Evolutionary conservation across 2,797 vertebrate species (phyloP), one percentile per base, ranked within the genome.

Genomic region (Toxotes lorentzi): DNA sequence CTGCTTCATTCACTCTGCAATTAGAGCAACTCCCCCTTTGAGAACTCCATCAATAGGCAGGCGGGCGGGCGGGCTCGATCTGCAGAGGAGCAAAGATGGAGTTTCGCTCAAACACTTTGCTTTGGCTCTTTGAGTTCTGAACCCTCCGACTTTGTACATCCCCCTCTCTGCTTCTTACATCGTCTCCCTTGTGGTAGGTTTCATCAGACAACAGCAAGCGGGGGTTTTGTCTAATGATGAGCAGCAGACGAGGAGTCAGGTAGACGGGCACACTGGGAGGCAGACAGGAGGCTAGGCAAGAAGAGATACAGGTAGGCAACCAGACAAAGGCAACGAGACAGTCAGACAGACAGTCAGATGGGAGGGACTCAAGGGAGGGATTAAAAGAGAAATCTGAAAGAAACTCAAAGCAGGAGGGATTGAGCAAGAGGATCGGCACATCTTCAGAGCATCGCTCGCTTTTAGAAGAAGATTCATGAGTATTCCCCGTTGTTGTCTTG

Each of bases 21-120:
- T 94, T 94, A 94, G 93, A 94, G 89, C 89, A 86, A 83, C 86
- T 91, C 87, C 86, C 91, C 90, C 86, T 93, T 91, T 93, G 92
- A 93, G 91, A 85, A 87, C 88, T 91, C 89, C 89, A 92, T 93
- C 93, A 93, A 93, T 92, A 91, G 91, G 87, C 84, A 58, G 85
- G 81, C 88, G 12, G 81, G 86, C 78, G 40, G 86, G 84, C 60
- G 68, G 73, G 81, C 73, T 76, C 51, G 40, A 75, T 78, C 34
- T 53, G 77, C 50, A 60, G 71, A 73, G 64, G 47, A 83, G 85
- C 80, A 87, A 82, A 91, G 87, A 84, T 62, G 9, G 86, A 86
- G 83, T 87, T 89, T 86, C 77, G 61, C 73, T 84, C 80, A 58
- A 83, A 83, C 85, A 82, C 74, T 87, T 88, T 83, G 75, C 87